A percentile compares a stretch with the other conserved stretches of the same genome.
These are phyloP conservation scores for Brachionus koreanus DNA, from an alignment of 1,140 invertebrate genomes.

Conservation along the genomic window DNA sequence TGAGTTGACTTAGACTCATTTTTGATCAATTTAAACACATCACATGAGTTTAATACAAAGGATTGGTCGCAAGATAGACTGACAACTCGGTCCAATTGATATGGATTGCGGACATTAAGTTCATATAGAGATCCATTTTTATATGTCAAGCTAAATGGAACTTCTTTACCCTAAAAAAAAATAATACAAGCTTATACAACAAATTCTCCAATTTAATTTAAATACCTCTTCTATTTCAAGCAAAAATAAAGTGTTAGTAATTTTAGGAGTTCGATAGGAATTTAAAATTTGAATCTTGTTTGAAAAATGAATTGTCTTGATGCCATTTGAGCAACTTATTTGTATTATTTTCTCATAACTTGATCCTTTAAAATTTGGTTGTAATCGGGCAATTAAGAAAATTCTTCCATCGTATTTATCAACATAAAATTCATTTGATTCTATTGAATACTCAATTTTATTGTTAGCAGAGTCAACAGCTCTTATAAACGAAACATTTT, in stretches of 20 bases:
- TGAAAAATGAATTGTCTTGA: not conserved
- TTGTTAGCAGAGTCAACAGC: conserved; percentile 4
- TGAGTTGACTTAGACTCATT: not conserved
- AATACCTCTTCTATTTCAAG: conserved; percentile 17
- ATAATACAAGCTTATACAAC: not conserved
- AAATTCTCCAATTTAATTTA: not conserved
- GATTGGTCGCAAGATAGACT: not conserved
- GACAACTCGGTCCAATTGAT: not conserved
- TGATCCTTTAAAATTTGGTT: not conserved
- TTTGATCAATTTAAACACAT: not conserved
- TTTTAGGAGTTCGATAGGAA: not conserved
- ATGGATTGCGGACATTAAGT: not conserved
- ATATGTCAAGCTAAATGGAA: not conserved
- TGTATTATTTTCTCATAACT: not conserved
- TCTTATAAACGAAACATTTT: conserved; percentile 9
- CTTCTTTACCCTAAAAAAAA: not conserved
- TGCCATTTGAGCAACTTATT: not conserved
- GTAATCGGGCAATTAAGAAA: not conserved
- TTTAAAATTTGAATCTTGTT: not conserved
- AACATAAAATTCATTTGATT: not conserved
- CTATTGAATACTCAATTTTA: not conserved
- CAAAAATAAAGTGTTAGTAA: not conserved
- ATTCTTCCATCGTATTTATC: not conserved
- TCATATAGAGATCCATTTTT: conserved; percentile 10
- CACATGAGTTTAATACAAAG: not conserved